phyloP scores from a whole-genome alignment of 2,113 vertebrate species.

The Tyrannus savana region DNA sequence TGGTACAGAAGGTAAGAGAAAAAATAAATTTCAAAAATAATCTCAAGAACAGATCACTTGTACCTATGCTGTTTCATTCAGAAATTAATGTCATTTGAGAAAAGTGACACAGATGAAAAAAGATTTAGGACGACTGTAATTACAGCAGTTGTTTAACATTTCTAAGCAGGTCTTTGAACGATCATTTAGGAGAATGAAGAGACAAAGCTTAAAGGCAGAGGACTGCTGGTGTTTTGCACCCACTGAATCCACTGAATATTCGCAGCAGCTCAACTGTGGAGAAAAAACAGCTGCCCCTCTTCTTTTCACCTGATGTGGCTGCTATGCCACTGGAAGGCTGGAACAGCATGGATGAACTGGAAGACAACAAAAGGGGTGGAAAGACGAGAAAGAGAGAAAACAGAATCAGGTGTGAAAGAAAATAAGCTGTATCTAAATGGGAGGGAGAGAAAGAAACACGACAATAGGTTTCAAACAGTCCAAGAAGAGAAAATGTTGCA shows the following conservation, averaged over 20 bases:
- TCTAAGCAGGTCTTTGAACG: neutral
- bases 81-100: neutral
- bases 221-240: neutral
- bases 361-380: neutral
- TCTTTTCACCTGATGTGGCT: rapidly evolving
- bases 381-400: neutral
- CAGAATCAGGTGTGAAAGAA: neutral
- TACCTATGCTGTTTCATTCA: neutral
- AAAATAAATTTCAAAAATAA: neutral
- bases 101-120: neutral
- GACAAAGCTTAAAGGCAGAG: neutral
- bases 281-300: neutral
- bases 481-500: neutral
- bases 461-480: neutral
- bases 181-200: neutral
- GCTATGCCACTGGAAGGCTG: neutral
- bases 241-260: neutral
- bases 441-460: neutral
- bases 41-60: neutral
- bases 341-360: neutral
- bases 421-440: neutral
- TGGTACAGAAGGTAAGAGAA: neutral
- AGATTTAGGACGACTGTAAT: neutral
- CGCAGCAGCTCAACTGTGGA: neutral
- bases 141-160: neutral